These are phyloP conservation scores for Taphrorychus bicolor DNA, from an alignment of 2,888 invertebrate species.

Conservation along the genomic window DNA sequence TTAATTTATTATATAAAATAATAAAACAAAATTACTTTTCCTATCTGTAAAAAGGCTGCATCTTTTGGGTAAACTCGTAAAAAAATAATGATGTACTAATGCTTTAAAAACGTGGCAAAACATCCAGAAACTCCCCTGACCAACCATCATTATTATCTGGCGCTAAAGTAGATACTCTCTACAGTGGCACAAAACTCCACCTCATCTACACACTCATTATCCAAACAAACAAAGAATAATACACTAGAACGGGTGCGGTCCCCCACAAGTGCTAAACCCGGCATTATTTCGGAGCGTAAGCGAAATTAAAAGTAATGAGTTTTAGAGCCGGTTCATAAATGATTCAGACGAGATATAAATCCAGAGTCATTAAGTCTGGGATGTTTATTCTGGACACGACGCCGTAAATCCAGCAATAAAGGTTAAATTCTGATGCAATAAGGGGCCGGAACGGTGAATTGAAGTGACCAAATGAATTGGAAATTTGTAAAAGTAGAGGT, in stretches of 20 bases:
- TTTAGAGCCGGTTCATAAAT: slow-evolving; percentile 22
- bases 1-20: too few relatives aligned
- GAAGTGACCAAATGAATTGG: neutral
- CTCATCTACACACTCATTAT: neutral
- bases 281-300: slow-evolving; percentile 3
- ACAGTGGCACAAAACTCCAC: neutral
- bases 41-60: neutral
- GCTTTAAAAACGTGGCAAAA: too few relatives aligned
- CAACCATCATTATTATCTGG: too few relatives aligned
- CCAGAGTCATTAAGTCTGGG: slow-evolving; percentile 17
- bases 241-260: neutral
- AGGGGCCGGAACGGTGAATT: slow-evolving; percentile 7
- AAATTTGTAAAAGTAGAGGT: neutral
- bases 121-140: too few relatives aligned
- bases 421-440: slow-evolving; percentile 6
- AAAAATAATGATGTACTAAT: neutral
- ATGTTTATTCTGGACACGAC: slow-evolving; percentile 23
- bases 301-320: slow-evolving; percentile 30
- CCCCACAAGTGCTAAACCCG: slow-evolving; percentile 1
- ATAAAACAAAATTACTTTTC: too few relatives aligned
- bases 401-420: slow-evolving; percentile 31
- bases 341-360: slow-evolving; percentile 27
- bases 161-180: too few relatives aligned
- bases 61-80: neutral
- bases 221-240: neutral